Evolutionary conservation across 1,140 invertebrate genomes (phyloP).

Genomic region (Ridgeia piscesae): DNA sequence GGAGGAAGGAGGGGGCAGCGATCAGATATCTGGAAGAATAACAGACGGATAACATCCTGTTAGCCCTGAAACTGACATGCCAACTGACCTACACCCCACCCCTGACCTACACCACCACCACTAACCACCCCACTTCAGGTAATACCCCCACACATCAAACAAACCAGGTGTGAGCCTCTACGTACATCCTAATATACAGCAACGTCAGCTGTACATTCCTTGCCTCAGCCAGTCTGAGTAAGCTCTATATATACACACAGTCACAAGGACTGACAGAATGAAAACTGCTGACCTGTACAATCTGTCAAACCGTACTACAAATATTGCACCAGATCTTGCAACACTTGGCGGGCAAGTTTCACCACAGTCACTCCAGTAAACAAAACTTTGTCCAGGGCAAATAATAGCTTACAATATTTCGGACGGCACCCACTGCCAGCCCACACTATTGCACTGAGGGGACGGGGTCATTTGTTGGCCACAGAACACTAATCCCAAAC

Average conservation of each 20-base stretch:
- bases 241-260: not conserved
- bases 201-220: not conserved
- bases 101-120: too few relatives aligned
- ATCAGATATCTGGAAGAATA: too few relatives aligned
- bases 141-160: not conserved
- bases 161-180: not conserved
- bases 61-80: not conserved
- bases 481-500: not conserved
- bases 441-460: not conserved
- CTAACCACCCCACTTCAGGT: not conserved
- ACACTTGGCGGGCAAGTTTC: not conserved
- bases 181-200: too few relatives aligned
- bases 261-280: not conserved
- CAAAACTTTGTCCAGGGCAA: not conserved
- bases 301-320: too few relatives aligned
- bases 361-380: not conserved
- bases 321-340: not conserved
- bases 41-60: too few relatives aligned
- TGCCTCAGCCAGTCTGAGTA: not conserved
- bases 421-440: not conserved
- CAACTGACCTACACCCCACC: not conserved
- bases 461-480: not conserved
- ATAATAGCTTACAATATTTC: not conserved
- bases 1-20: too few relatives aligned
- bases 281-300: not conserved